Evolutionary conservation across 2,888 invertebrate genomes (phyloP), one percentile per base, ranked within the genome.

Genomic region (Limenitis camilla): DNA sequence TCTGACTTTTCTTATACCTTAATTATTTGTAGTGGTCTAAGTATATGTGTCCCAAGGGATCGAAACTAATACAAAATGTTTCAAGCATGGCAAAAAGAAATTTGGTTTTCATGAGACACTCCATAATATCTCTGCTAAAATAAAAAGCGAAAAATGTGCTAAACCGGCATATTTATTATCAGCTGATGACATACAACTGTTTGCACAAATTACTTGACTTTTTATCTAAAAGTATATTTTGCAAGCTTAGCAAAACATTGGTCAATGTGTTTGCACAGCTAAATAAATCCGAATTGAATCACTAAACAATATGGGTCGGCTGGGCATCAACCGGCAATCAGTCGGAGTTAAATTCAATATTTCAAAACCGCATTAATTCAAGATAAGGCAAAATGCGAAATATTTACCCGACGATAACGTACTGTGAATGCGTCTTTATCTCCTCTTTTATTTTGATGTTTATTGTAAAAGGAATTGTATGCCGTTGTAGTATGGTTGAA

Each of bases 331-430:
- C 68, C 74, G 45, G 62, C 74, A 79, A 76, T 80, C 79, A 70
- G 60, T 53, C 65, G 53, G 58, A 54, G 55, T 72, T 74, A 74
- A 76, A 78, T 74, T 69, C 72, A 78, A 81, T 72, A 78, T 84
- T 83, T 79, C 81, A 71, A 79, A 81, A 80, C 69, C 58, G 56
- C 59, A 76, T 78, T 83, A 81, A 83, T 78, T 73, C 76, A 49
- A 73, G 82, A 85, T 85, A 86, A 80, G 58, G 73, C 66, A 64
- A 76, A 79, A 78, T 73, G 76, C 75, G 81, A 83, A 81, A 83
- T 84, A 86, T 85, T 83, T 85, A 78, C 84, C 72, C 73, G 64
- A 72, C 78, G 82, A 84, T 84, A 84, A 81, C 79, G 73, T 66
- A 67, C 74, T 76, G 77, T 83, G 79, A 82, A 85, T 76, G 75